Conservation (phyloP, 1,140 invertebrate genomes). For the Diorhabda carinulata region DNA sequence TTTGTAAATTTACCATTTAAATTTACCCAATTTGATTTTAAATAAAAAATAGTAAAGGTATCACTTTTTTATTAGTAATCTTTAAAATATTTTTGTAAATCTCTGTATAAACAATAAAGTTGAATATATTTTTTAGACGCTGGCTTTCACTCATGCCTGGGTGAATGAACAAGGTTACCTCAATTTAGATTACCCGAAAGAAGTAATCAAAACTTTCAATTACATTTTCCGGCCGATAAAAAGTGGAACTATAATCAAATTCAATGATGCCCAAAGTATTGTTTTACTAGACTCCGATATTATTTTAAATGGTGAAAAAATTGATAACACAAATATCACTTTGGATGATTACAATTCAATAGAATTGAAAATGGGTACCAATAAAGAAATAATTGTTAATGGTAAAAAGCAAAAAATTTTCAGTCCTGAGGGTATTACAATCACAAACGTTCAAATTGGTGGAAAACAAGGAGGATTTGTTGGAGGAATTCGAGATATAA, state of each 20-base stretch:
- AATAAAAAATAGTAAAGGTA: too few species aligned
- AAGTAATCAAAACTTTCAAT: slow-evolving; percentile 7
- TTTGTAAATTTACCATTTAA: too few species aligned
- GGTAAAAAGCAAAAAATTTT: slow-evolving; percentile 10
- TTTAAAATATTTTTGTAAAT: too few species aligned
- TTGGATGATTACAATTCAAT: slow-evolving; percentile 18
- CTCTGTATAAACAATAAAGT: too few species aligned
- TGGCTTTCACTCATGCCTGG: background rate
- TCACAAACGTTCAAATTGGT: slow-evolving; percentile 16
- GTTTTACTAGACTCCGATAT: background rate
- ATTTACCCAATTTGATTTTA: too few species aligned
- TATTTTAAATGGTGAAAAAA: slow-evolving; percentile 3
- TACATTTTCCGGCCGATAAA: slow-evolving; percentile 4
- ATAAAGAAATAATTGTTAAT: slow-evolving; percentile 19
- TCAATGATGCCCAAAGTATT: slow-evolving; percentile 66
- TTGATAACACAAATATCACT: slow-evolving; percentile 4
- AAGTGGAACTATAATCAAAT: slow-evolving; percentile 19
- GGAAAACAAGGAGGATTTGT: slow-evolving; percentile 29
- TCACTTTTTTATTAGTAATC: too few species aligned
- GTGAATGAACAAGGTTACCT: background rate
- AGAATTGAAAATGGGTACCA: slow-evolving; percentile 4
- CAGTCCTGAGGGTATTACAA: slow-evolving; percentile 6
- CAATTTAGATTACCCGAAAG: background rate
- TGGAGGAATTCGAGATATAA: slow-evolving; percentile 76
- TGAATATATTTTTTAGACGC: background rate